Conservation (phyloP, 1,140 invertebrate species). For the Kradibia gibbosae region DNA sequence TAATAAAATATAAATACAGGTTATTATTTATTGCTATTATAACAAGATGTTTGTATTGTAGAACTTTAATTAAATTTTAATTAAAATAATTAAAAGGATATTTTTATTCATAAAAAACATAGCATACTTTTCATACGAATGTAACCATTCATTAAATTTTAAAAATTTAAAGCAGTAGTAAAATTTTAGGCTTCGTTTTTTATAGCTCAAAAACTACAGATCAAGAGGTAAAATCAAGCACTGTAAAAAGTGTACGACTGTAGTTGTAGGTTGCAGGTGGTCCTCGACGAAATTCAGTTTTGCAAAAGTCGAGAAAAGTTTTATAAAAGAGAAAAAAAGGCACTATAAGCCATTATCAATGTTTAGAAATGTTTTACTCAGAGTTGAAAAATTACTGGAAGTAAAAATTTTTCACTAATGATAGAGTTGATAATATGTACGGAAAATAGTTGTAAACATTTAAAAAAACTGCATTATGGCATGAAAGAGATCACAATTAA, state of each 20-base stretch:
- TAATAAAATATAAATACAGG: too few relatives aligned
- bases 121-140: background rate
- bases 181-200: background rate
- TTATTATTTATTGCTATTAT: too few relatives aligned
- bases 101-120: too few relatives aligned
- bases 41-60: too few relatives aligned
- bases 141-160: background rate
- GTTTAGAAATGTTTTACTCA: slow-evolving; percentile 24
- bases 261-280: background rate
- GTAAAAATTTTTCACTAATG: background rate
- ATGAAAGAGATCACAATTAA: too few relatives aligned
- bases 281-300: slow-evolving; percentile 13
- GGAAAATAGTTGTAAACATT: too few relatives aligned
- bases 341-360: background rate
- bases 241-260: background rate
- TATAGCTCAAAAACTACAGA: background rate
- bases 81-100: too few relatives aligned
- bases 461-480: too few relatives aligned
- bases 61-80: too few relatives aligned
- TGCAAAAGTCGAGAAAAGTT: background rate
- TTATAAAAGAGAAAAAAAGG: background rate
- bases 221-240: background rate
- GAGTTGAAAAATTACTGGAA: background rate
- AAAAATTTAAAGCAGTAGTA: background rate
- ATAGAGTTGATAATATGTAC: background rate